Conservation (phyloP, 2,797 vertebrate genomes). For the Sarcoramphus papa region DNA sequence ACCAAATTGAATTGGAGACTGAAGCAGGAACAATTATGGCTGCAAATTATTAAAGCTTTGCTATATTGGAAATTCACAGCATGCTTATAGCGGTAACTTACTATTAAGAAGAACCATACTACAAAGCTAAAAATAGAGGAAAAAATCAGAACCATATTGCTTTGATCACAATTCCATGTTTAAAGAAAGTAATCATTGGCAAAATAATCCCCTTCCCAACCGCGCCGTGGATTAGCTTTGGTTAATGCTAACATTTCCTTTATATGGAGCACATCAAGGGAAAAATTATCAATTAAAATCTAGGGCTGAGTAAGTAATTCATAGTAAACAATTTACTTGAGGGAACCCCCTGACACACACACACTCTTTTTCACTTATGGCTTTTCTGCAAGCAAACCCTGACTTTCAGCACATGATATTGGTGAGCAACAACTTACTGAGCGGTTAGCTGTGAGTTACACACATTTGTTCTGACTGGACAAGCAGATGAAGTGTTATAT, state of each 20-base stretch:
- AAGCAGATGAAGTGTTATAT: background rate
- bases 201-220: constrained; percentile 54
- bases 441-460: background rate
- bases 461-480: background rate
- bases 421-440: background rate
- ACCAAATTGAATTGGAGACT: constrained; percentile 53
- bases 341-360: background rate
- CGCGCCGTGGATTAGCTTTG: background rate
- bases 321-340: background rate
- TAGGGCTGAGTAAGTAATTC: constrained; percentile 10
- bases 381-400: background rate
- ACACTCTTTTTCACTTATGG: rapidly evolving
- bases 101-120: background rate
- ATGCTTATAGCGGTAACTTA: background rate
- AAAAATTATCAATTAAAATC: constrained; percentile 46
- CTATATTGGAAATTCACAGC: constrained; percentile 47
- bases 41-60: constrained; percentile 48
- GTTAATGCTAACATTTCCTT: constrained; percentile 37
- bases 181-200: constrained; percentile 41
- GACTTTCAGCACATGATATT: background rate
- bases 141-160: constrained; percentile 32
- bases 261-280: constrained; percentile 13
- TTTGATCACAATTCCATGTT: constrained; percentile 42
- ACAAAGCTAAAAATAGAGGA: constrained; percentile 31
- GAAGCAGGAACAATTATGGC: constrained; percentile 50